Evolutionary conservation across 2,113 vertebrate species (phyloP).

Genomic region (Notechis scutatus): DNA sequence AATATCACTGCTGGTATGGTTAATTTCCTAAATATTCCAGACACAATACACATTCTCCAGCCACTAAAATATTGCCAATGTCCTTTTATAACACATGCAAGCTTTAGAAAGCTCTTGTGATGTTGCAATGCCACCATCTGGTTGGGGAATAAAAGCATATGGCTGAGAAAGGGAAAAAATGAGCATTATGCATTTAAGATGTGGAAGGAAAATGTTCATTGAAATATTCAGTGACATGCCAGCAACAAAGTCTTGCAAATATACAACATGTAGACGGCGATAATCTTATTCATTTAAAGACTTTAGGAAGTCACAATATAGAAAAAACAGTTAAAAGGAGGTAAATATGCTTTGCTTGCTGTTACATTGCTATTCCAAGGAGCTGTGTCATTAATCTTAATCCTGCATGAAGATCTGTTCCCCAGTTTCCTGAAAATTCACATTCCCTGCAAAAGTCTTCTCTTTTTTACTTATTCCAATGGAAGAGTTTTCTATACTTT

Average conservation of each 20-base stretch:
- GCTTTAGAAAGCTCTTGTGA: slow-evolving; percentile 49
- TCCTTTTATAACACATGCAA: slow-evolving; percentile 6
- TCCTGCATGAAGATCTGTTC: background rate
- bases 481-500: background rate
- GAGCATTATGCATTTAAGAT: slow-evolving; percentile 39
- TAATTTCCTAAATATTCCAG: slow-evolving; percentile 24
- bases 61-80: slow-evolving; percentile 31
- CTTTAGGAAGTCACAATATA: slow-evolving; percentile 34
- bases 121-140: slow-evolving; percentile 66
- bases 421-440: background rate
- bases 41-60: slow-evolving; percentile 17
- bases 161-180: slow-evolving; percentile 15
- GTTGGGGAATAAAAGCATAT: slow-evolving; percentile 44
- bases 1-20: slow-evolving; percentile 1
- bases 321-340: background rate
- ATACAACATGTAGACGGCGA: slow-evolving; percentile 24
- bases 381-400: slow-evolving; percentile 1
- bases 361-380: slow-evolving; percentile 27
- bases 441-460: background rate
- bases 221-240: slow-evolving; percentile 32
- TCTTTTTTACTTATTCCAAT: background rate
- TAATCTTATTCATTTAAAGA: slow-evolving; percentile 9
- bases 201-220: slow-evolving; percentile 12
- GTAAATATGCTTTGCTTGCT: slow-evolving; percentile 29
- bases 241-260: slow-evolving; percentile 10